Evolutionary conservation across 2,797 vertebrate species (phyloP), one percentile per base, ranked within the genome.

Genomic region (Danionella dracula): DNA sequence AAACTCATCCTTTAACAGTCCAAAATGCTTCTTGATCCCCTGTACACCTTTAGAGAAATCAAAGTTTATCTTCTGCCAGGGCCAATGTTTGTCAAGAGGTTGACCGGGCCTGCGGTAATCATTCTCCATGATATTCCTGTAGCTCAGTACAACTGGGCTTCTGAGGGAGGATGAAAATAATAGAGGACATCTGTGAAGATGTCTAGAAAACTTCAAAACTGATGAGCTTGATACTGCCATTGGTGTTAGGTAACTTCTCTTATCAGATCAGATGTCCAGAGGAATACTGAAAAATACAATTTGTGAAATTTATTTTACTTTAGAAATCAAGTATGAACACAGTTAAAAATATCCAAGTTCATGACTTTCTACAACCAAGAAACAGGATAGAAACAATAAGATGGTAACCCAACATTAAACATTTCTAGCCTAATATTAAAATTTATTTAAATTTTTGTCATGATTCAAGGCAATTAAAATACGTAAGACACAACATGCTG

Each of bases 91-190:
- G 20, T 89, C 82, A 46, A 72, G 81, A 64, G 86, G 72, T 50
- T 88, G 54, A 1, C 90, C 91, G 0, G 95, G 92, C 42, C 94
- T 90, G 38, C 86, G 86, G 83, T 93, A 94, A 72, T 79, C 70
- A 1, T 78, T 49, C 32, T 83, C 75, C 42, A 55, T 76, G 35
- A 71, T 0, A 1, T 69, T 9, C 72, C 85, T 82, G 29, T 4
- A 35, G 50, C 15, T 45, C 15, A 69, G 71, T 50, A 78, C 61
- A 9, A 65, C 56, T 4, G 74, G 11, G 13, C 70, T 32, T 16
- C 66, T 66, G n/a, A 48, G 0, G 34, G 48, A 21, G 9, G 68
- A 54, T 2, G 69, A 68, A 19, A 65, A 62, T 23, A 78, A 76
- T 10, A 65, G 50, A 56, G 44, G 46, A 9, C 46, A 68, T 9